Conservation (phyloP, 2,113 vertebrate species). For the Macrotis lagotis region DNA sequence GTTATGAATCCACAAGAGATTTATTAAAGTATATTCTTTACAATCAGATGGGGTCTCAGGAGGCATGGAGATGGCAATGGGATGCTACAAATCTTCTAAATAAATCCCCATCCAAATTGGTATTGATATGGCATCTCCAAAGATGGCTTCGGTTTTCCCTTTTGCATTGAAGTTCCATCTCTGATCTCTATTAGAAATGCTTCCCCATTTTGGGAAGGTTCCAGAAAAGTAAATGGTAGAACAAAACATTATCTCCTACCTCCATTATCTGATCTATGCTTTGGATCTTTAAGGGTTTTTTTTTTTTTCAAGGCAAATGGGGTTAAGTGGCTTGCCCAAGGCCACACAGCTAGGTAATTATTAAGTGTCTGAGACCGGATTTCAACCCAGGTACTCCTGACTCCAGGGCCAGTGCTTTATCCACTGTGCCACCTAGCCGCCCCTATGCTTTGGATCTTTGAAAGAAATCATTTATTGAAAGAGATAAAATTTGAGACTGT, state of each 20-base stretch:
- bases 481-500: not conserved
- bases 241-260: not conserved
- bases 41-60: not conserved
- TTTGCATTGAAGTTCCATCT: not conserved
- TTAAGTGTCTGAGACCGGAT: no score
- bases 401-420: no score
- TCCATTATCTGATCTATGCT: not conserved
- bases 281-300: no score
- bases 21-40: not conserved
- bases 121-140: not conserved
- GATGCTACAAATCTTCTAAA: not conserved
- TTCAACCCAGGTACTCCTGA: no score
- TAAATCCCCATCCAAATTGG: not conserved
- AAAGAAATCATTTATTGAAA: not conserved
- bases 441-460: not conserved
- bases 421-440: no score
- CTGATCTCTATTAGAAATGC: not conserved
- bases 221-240: not conserved
- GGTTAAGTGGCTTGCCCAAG: no score
- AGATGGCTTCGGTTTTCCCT: not conserved
- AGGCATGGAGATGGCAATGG: not conserved
- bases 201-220: not conserved
- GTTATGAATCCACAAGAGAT: not conserved
- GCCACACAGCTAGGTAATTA: no score
- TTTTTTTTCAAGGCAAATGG: no score